Percentiles rank a stretch among this genome's conserved stretches.
These are phyloP conservation scores for Yponomeuta sedellus DNA, from an alignment of 2,888 invertebrate species.

Conservation along the genomic window DNA sequence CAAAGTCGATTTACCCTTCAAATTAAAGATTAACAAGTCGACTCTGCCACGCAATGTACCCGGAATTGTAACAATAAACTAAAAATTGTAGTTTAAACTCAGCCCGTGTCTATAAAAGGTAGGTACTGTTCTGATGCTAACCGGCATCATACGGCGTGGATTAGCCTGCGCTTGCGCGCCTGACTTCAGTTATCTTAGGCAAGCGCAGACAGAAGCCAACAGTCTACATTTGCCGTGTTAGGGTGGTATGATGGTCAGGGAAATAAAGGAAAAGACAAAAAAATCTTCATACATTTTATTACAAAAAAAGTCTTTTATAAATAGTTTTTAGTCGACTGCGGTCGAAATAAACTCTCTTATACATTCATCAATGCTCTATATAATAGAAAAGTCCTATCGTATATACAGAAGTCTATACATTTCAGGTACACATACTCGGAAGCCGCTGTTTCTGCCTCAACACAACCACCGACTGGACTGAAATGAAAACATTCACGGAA, in stretches of 20 bases:
- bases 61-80: no score
- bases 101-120: no score
- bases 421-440: conserved; percentile 45
- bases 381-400: conserved; percentile 35
- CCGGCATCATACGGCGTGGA: no score
- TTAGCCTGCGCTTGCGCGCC: no score
- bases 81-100: no score
- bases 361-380: conserved; percentile 40
- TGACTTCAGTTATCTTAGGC: no score
- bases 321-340: conserved; percentile 72
- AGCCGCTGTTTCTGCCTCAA: conserved; percentile 22
- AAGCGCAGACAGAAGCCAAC: no score
- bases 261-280: not conserved
- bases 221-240: not conserved
- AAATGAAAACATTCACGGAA: not conserved
- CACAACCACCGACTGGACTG: not conserved
- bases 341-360: conserved; percentile 56
- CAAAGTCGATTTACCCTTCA: no score
- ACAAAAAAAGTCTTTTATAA: conserved; percentile 43
- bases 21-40: no score
- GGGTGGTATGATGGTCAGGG: not conserved
- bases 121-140: no score
- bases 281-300: conserved; percentile 55
- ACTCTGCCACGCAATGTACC: no score
- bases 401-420: conserved; percentile 56